phyloP scores from a whole-genome alignment of 2,888 invertebrate genomes.

The Pemphredon lugubris region DNA sequence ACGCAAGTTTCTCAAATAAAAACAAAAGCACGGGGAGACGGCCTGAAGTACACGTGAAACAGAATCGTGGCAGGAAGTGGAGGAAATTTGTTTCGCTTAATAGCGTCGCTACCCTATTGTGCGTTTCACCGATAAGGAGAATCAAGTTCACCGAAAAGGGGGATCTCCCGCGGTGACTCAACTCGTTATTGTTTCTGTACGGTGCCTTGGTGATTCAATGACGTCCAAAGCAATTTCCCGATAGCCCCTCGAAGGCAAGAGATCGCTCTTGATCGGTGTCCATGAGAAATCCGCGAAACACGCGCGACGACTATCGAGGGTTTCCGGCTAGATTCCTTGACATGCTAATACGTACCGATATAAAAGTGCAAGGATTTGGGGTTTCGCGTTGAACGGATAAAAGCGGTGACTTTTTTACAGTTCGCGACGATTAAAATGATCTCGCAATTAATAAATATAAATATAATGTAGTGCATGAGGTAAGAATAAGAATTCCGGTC shows the following conservation, averaged over 20 bases:
- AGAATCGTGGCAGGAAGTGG: conserved; percentile 44
- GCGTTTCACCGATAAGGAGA: conserved; percentile 18
- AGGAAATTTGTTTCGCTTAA: conserved; percentile 43
- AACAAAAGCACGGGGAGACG: conserved; percentile 63
- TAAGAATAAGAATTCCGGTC: too few relatives aligned
- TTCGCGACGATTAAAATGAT: too few relatives aligned
- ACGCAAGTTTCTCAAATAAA: conserved; percentile 56
- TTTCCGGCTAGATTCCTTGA: background rate
- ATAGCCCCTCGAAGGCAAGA: conserved; percentile 8
- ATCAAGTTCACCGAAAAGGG: conserved; percentile 13
- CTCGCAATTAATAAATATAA: too few relatives aligned
- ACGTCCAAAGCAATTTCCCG: conserved; percentile 21
- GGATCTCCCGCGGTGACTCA: background rate
- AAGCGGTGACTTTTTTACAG: too few relatives aligned
- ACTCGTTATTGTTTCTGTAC: conserved; percentile 12
- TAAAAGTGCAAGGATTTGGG: too few relatives aligned
- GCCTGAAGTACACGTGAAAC: conserved; percentile 49
- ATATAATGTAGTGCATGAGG: too few relatives aligned
- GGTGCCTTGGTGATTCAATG: conserved; percentile 7
- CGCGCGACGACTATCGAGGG: conserved; percentile 1
- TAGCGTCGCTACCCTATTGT: conserved; percentile 21
- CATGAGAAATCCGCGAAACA: background rate
- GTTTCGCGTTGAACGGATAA: too few relatives aligned
- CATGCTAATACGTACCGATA: background rate
- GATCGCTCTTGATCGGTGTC: conserved; percentile 19